phyloP scores from a whole-genome alignment of 2,797 vertebrate genomes.

The Pantherophis vulpinus region DNA sequence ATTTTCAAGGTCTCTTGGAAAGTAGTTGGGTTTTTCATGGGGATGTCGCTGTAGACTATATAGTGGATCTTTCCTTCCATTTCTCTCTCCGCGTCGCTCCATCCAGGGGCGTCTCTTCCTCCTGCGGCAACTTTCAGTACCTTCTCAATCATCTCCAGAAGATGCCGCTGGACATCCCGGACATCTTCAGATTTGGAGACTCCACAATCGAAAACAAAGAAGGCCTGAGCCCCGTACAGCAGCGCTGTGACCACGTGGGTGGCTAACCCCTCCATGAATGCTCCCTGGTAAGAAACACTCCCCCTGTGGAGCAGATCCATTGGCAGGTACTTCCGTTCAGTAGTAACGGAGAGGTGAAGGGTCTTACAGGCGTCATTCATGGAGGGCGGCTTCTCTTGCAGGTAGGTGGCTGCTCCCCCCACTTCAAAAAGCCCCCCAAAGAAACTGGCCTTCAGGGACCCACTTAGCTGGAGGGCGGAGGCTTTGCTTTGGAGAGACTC shows the following conservation, averaged over 20 bases:
- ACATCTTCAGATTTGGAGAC: neutral
- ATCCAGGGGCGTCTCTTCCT: rapidly evolving
- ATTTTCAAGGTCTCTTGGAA: neutral
- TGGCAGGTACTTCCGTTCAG: slow-evolving; percentile 23
- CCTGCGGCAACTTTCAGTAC: neutral
- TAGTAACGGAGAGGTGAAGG: slow-evolving; percentile 43
- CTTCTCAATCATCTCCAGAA: neutral
- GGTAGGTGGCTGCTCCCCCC: slow-evolving; percentile 48
- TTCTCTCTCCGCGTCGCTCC: neutral
- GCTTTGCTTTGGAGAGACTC: slow-evolving; percentile 44
- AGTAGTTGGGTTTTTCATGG: neutral
- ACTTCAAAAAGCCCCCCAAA: slow-evolving; percentile 43
- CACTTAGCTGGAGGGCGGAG: slow-evolving; percentile 31
- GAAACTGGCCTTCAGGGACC: slow-evolving; percentile 50
- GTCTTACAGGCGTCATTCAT: slow-evolving; percentile 39
- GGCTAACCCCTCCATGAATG: slow-evolving; percentile 15
- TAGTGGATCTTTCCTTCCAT: rapidly evolving
- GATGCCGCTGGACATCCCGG: neutral
- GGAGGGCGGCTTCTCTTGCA: slow-evolving; percentile 40
- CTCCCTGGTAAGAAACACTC: neutral
- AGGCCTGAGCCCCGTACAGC: slow-evolving; percentile 38
- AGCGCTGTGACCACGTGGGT: slow-evolving; percentile 52
- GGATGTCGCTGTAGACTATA: rapidly evolving
- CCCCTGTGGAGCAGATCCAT: rapidly evolving
- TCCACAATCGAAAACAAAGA: slow-evolving; percentile 39